A percentile compares a stretch with the other conserved stretches of the same genome.
These are phyloP conservation scores for Laterallus jamaicensis DNA, from an alignment of 2,113 vertebrate genomes.

Conservation along the genomic window DNA sequence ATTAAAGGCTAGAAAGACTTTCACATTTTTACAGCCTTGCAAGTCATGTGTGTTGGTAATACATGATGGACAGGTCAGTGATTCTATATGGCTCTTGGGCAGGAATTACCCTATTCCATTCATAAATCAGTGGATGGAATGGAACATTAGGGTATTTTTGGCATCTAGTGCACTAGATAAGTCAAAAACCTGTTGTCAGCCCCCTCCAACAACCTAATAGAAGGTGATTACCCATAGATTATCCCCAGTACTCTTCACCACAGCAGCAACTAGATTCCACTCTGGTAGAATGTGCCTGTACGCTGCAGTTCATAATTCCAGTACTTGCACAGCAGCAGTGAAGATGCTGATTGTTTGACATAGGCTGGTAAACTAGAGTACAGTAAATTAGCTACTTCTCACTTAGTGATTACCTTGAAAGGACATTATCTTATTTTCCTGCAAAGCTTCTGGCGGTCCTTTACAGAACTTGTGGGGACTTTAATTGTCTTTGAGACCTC, in stretches of 20 bases:
- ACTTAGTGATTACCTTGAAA: background rate
- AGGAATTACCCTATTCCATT: background rate
- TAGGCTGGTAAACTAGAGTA: background rate
- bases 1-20: background rate
- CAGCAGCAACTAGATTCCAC: background rate
- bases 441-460: background rate
- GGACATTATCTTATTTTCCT: background rate
- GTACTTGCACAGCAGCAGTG: background rate
- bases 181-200: background rate
- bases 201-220: background rate
- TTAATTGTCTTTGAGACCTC: background rate
- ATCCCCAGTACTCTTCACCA: background rate
- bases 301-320: background rate
- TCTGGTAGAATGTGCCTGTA: background rate
- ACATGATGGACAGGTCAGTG: background rate
- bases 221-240: background rate
- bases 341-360: fast-evolving
- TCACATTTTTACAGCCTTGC: background rate
- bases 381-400: background rate
- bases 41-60: background rate
- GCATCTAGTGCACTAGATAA: background rate
- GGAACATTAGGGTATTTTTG: background rate
- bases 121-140: background rate
- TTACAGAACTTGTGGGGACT: background rate
- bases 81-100: background rate